phyloP scores from a whole-genome alignment of 2,888 invertebrate genomes.

The Erpobdella octoculata region DNA sequence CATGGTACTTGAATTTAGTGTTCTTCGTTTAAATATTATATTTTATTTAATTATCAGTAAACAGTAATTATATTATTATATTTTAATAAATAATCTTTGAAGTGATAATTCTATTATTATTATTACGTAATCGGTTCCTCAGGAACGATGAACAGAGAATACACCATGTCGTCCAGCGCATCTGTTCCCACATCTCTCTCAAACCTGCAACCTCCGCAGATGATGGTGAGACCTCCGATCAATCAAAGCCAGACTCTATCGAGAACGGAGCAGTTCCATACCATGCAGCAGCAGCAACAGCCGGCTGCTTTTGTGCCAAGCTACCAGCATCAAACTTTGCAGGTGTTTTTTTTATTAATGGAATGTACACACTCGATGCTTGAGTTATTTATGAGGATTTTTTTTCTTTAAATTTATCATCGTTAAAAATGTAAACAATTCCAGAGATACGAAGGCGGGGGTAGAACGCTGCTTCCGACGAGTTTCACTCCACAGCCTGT shows the following conservation, averaged over 20 bases:
- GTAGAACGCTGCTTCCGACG: too few species aligned
- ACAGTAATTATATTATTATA: neutral
- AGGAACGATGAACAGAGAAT: neutral
- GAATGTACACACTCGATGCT: conserved; percentile 1
- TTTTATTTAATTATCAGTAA: neutral
- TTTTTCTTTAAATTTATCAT: too few species aligned
- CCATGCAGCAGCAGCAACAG: too few species aligned
- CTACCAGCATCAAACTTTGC: neutral
- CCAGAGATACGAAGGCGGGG: too few species aligned
- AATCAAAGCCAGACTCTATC: neutral
- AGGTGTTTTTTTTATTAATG: neutral
- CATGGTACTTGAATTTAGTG: conserved; percentile 9
- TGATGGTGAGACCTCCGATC: neutral
- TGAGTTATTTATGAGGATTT: too few species aligned
- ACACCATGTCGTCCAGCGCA: conserved; percentile 10
- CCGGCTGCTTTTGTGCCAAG: neutral
- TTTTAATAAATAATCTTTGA: neutral
- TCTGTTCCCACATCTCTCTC: conserved; percentile 24
- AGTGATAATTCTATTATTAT: neutral
- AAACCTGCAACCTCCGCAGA: neutral
- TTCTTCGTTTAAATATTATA: neutral
- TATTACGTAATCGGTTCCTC: neutral
- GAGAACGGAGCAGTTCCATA: neutral
- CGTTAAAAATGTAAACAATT: too few species aligned
- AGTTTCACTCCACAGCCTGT: neutral